phyloP scores from a whole-genome alignment of 2,888 invertebrate species.

The Gasteruption jaculator region DNA sequence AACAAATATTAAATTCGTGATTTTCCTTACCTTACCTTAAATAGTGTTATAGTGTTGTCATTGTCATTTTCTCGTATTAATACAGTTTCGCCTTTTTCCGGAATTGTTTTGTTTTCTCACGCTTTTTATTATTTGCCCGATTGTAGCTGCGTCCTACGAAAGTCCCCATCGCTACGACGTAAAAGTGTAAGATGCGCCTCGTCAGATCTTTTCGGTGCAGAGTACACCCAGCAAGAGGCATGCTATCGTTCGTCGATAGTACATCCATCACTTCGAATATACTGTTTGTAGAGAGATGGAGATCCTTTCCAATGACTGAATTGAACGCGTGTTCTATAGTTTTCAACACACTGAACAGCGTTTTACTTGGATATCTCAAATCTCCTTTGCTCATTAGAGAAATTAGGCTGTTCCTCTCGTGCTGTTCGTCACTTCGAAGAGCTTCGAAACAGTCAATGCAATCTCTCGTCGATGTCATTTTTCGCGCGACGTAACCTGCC shows the following conservation, averaged over 20 bases:
- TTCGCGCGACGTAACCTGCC: slow-evolving; percentile 8
- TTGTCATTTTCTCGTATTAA: too few species aligned
- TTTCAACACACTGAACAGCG: slow-evolving; percentile 1
- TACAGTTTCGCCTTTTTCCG: slow-evolving; percentile 1
- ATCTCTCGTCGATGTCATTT: not conserved
- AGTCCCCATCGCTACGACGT: not conserved
- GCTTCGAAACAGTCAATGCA: not conserved
- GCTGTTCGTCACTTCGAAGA: not conserved
- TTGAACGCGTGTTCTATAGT: not conserved
- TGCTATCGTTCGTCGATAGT: too few species aligned
- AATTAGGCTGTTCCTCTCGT: not conserved
- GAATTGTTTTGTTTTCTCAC: not conserved
- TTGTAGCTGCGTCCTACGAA: slow-evolving; percentile 3
- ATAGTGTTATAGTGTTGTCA: too few species aligned
- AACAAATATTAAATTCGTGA: not conserved
- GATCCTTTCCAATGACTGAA: not conserved
- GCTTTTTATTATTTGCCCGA: not conserved
- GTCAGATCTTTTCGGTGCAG: not conserved
- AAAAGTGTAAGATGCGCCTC: not conserved
- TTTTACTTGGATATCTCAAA: slow-evolving; percentile 3
- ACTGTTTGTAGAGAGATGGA: not conserved
- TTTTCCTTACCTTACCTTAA: too few species aligned
- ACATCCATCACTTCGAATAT: too few species aligned
- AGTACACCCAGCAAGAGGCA: slow-evolving; percentile 3
- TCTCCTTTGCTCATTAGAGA: slow-evolving; percentile 4